Conservation (phyloP, 2,888 invertebrate species). For the Odontocolon sp. region DNA sequence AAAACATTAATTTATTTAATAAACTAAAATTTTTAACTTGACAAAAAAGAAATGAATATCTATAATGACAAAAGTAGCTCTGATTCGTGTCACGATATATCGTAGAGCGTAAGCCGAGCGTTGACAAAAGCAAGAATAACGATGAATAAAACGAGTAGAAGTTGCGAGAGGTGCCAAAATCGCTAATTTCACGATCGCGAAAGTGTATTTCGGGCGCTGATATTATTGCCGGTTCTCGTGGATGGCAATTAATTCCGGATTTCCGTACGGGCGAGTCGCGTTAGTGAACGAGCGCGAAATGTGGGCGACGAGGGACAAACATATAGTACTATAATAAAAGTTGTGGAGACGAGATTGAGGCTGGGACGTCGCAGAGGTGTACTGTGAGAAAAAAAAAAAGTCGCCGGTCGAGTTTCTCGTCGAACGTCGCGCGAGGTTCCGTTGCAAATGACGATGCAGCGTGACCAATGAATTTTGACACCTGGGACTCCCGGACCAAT, state of each 20-base stretch:
- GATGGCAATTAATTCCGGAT: slow-evolving; percentile 28
- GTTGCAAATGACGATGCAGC: slow-evolving; percentile 35
- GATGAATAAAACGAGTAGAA: background rate
- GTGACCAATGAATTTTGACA: slow-evolving; percentile 39
- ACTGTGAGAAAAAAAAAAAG: background rate
- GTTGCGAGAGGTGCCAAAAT: slow-evolving; percentile 19
- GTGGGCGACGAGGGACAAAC: background rate
- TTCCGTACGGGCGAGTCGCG: background rate
- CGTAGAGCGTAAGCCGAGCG: too few species aligned
- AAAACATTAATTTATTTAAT: too few species aligned
- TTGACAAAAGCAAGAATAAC: background rate
- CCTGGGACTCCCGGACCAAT: slow-evolving; percentile 23
- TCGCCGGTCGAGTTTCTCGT: slow-evolving; percentile 20
- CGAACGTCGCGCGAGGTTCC: background rate
- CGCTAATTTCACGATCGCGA: slow-evolving; percentile 30
- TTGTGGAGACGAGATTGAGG: background rate
- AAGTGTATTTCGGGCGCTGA: slow-evolving; percentile 34
- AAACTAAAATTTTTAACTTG: too few species aligned
- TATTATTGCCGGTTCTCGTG: slow-evolving; percentile 21
- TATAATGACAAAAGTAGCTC: background rate
- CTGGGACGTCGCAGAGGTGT: background rate
- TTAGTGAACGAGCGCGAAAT: background rate
- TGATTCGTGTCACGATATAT: too few species aligned
- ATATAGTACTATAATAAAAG: background rate
- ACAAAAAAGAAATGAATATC: background rate